Base-by-base conservation (phyloP, 2,797 vertebrate genomes). In the Buphagus erythrorhynchus region DNA sequence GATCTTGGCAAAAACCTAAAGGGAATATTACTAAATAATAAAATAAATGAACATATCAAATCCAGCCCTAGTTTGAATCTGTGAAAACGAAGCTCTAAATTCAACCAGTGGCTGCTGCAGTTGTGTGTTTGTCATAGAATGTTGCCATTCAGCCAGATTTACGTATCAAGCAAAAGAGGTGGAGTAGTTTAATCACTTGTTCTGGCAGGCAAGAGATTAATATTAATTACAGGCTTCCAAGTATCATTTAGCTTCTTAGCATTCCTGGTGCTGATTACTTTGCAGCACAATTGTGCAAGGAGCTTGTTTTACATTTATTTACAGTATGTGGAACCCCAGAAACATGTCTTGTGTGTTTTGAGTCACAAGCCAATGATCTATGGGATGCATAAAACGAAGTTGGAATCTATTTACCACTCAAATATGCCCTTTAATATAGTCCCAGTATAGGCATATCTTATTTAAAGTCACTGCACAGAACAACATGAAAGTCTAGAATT, bases 291-390 rank as follows among this genome's bases (percentile, higher is more conserved):
- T 58, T 55, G 31, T 54, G 36, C 45, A 83, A 94, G 66, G 48
- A 77, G 59, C 35, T 91, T 86, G 91, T 96, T 94, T 93, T 90
- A 91, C 49, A 88, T 96, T 95, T 92, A 75, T 69, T 91, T 89
- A 85, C 62, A 40, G 40, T 59, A 57, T 7, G 19, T 68, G 94
- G 73, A 91, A 84, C 19, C 42, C 59, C 54, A 4, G 31, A 43
- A 95, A 81, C 36, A 66, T 7, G 43, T 75, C 16, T 82, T 46
- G 21, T 77, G 48, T 69, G 58, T 45, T 93, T 86, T 77, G 65
- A 97, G 76, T 90, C 86, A 81, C 29, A 95, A 92, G 52, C 25
- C 83, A 71, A 57, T 76, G 49, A 61, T 54, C 71, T 43, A 72
- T 48, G 46, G 38, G 31, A 68, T 92, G 28, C 59, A 51, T 68